Evolutionary conservation across 2,797 vertebrate species (phyloP), one percentile per base, ranked within the genome.

Genomic region (Sebastolobus altivelis): DNA sequence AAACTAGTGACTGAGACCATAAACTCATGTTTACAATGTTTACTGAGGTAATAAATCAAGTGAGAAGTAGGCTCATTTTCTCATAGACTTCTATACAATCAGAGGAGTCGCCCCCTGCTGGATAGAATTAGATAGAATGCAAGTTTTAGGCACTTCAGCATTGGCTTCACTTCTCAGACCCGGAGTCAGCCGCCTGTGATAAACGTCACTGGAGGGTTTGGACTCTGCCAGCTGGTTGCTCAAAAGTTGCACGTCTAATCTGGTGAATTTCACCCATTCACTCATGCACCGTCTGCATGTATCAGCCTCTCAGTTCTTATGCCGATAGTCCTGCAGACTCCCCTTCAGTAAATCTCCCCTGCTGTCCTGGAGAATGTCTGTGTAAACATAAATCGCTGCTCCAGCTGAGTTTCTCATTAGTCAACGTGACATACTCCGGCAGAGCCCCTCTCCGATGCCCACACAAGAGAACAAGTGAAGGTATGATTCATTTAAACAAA

Each of bases 351-450:
- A 85, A 74, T 74, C 84, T 70, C 72, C 56, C 58, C 69, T 43
- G 59, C 81, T 63, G 75, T 80, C 80, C 82, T 84, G 79, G 67
- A 88, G 76, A 91, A 82, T n/a, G 88, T 84, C 90, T 87, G 79
- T 68, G 72, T 88, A 93, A 94, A 93, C 87, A 93, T 52, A 70
- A 46, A 77, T 20, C n/a, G 8, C 84, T 43, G 75, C 87, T 86
- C 75, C 86, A 87, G 86, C 88, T 91, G 86, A 93, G 69, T 74
- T 84, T 71, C 81, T 88, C 83, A 72, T 92, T 86, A 90, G 60
- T 93, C 89, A 87, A n/a, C 10, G 20, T 83, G 89, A 90, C 86
- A 78, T 56, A 56, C n/a, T 1, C 62, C 14, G 4, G n/a, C 74
- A 74, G 75, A 68, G 59, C 49, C 71, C 80, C 74, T 63, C 40